phyloP scores from a whole-genome alignment of 2,113 vertebrate species.

The Arvicanthis niloticus region DNA sequence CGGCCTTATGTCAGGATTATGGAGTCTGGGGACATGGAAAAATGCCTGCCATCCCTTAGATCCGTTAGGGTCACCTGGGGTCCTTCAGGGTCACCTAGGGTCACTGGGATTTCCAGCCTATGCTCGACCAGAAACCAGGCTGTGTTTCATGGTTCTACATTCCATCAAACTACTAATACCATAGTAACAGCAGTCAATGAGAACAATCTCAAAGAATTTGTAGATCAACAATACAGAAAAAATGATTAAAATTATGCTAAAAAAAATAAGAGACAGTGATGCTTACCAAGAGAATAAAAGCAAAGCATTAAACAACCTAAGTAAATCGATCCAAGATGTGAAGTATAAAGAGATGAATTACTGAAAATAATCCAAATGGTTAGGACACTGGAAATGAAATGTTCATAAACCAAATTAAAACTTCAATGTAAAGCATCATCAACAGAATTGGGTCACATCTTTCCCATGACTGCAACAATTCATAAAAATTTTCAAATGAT shows the following conservation, averaged over 20 bases:
- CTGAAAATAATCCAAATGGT: neutral
- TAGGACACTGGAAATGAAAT: neutral
- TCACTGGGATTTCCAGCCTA: too few relatives aligned
- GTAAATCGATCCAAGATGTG: neutral
- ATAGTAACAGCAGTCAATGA: neutral
- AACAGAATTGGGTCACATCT: neutral
- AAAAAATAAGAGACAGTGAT: neutral
- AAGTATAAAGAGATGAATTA: neutral
- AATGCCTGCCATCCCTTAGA: too few relatives aligned
- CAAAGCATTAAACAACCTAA: neutral
- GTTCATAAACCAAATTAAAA: neutral
- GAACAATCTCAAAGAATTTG: neutral
- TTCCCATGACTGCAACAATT: too few relatives aligned
- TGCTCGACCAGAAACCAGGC: too few relatives aligned
- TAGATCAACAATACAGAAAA: neutral
- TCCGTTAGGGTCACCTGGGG: too few relatives aligned
- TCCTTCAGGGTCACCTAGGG: too few relatives aligned
- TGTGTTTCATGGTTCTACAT: too few relatives aligned
- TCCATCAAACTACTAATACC: neutral
- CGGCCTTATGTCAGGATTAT: too few relatives aligned
- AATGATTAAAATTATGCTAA: neutral
- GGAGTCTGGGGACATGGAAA: too few relatives aligned
- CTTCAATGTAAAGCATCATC: neutral
- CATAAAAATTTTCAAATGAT: too few relatives aligned
- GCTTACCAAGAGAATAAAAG: neutral